Evolutionary conservation across 2,797 vertebrate genomes (phyloP), one percentile per base, ranked within the genome.

Genomic region (Chiloscyllium punctatum): DNA sequence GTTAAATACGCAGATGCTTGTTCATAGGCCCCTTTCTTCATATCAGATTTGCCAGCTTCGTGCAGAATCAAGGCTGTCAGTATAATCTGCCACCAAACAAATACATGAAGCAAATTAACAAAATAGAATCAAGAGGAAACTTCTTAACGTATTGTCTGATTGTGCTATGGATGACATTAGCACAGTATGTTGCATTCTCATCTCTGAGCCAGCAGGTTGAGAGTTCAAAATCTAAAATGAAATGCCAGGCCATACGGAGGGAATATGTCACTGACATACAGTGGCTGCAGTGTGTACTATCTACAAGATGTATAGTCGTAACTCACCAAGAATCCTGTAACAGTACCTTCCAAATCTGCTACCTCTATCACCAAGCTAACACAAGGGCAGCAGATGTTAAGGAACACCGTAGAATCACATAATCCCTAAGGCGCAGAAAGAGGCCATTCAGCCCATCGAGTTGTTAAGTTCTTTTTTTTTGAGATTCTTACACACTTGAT

Each of bases 41-140:
- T 77, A 3, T 77, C 18, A 33, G 48, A 51, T 57, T 71, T 42
- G 33, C 23, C 94, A 3, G 9, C 30, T 48, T 95, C 94, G 11
- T 95, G 94, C 71, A 95, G 94, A 27, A 95, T 57, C 94, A 95
- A 57, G 71, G 69, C 94, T 57, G 48, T 77, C 18, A 95, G 71
- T 95, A 95, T 74, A n/a, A 11, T 30, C 94, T 95, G 18, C 23
- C 94, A 21, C 42, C 37, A 95, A 95, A 53, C 13, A 77, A 77
- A 77, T n/a, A 51, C 37, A 95, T 30, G 53, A 4, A 30, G 2
- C 51, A 33, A 77, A n/a, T 95, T 33, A 77, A 33, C 69, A 21
- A 77, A 33, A 6, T 30, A n/a, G 13, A 57, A 33, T 33, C 30
- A 48, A 48, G 4, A 25, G 90, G 62, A 42, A 69, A 42, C 7